phyloP scores from a whole-genome alignment of 2,888 invertebrate genomes.

The Adineta ricciae region DNA sequence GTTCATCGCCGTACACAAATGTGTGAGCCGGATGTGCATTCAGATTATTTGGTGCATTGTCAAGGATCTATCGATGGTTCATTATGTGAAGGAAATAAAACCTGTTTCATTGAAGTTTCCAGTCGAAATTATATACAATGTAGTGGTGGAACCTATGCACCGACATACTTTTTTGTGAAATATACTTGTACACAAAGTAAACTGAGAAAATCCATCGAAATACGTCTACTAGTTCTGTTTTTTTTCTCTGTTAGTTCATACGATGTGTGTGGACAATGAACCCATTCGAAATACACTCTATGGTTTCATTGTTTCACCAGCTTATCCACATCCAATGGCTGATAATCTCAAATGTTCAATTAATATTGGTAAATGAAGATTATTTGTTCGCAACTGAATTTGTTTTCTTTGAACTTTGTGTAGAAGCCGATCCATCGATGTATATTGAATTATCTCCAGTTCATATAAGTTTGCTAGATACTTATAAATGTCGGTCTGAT shows the following conservation, averaged over 20 bases:
- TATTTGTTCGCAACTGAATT: not conserved
- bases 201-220: not conserved
- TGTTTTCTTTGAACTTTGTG: not conserved
- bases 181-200: slow-evolving; percentile 16
- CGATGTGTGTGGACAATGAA: not conserved
- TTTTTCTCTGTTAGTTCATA: not conserved
- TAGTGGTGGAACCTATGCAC: not conserved
- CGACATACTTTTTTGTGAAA: slow-evolving; percentile 16
- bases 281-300: not conserved
- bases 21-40: slow-evolving; percentile 2
- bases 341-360: not conserved
- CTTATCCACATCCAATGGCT: slow-evolving; percentile 21
- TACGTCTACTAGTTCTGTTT: no score
- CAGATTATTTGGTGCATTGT: not conserved
- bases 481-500: not conserved
- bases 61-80: not conserved
- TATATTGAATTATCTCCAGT: not conserved
- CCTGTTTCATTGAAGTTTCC: slow-evolving; percentile 1
- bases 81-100: not conserved
- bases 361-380: not conserved
- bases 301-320: slow-evolving; percentile 20
- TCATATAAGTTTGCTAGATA: not conserved
- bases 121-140: not conserved
- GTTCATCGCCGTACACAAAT: not conserved
- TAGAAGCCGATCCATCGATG: not conserved